Conservation (phyloP, 2,888 invertebrate genomes). For the Cepaea hortensis region DNA sequence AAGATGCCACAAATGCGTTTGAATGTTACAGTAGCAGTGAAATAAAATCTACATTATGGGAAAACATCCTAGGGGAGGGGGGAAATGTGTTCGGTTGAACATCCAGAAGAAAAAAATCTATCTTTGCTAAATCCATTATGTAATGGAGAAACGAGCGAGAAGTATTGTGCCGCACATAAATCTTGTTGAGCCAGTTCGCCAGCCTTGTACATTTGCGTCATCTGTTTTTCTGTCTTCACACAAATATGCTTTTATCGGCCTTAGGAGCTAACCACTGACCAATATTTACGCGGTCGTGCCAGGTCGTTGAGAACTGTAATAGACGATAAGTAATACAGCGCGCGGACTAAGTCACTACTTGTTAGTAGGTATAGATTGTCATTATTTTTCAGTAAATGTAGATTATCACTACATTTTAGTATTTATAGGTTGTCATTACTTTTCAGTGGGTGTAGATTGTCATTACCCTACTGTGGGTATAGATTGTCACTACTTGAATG, state of each 20-base stretch:
- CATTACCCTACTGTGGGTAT: no score
- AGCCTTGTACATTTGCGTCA: slow-evolving; percentile 22
- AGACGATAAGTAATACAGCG: no score
- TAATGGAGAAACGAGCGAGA: slow-evolving; percentile 29
- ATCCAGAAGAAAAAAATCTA: neutral
- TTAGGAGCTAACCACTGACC: neutral
- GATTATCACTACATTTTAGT: no score
- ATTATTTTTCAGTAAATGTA: no score
- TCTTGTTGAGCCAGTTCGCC: slow-evolving; percentile 4
- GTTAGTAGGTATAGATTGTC: no score
- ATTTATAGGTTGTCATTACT: no score
- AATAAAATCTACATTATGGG: neutral
- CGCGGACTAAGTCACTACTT: no score
- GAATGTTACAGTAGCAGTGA: neutral
- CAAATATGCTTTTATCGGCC: slow-evolving; percentile 33
- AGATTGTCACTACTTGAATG: no score
- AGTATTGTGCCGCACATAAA: slow-evolving; percentile 30
- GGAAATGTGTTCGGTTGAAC: neutral
- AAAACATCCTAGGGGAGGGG: neutral
- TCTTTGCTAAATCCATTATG: slow-evolving; percentile 39
- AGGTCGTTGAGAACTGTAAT: no score
- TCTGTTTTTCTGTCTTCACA: slow-evolving; percentile 28
- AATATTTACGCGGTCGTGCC: neutral
- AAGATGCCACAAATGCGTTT: neutral
- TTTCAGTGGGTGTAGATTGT: no score